Percentiles rank a stretch among this genome's conserved stretches.
Conservation (phyloP, 2,113 vertebrate species). For the Oceanodroma tethys region DNA sequence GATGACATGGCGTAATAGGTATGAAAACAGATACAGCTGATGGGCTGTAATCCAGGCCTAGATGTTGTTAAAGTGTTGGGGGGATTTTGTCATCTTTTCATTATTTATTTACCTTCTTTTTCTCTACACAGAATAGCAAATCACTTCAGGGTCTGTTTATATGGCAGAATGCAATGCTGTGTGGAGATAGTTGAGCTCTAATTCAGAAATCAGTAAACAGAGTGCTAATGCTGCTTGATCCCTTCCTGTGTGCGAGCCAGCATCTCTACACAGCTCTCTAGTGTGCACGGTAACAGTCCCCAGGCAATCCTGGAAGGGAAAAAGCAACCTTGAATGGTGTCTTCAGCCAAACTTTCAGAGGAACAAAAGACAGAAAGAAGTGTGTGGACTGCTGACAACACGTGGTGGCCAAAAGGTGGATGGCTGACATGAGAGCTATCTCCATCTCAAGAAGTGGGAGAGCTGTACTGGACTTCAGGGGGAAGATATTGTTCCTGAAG, state of each 20-base stretch:
- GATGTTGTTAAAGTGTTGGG: not conserved
- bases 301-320: not conserved
- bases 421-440: not conserved
- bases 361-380: not conserved
- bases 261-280: not conserved
- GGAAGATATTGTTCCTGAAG: not conserved
- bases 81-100: not conserved
- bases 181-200: not conserved
- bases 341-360: not conserved
- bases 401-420: not conserved
- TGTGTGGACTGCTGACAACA: not conserved
- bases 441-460: not conserved
- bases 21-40: not conserved
- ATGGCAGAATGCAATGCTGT: not conserved
- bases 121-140: not conserved
- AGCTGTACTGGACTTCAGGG: not conserved
- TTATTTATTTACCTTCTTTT: not conserved
- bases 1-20: not conserved
- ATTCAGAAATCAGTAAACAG: not conserved
- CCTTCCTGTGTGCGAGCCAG: not conserved
- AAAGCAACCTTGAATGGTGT: not conserved
- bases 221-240: not conserved
- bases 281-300: no score
- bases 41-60: not conserved
- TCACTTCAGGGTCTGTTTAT: not conserved